These are phyloP conservation scores for Netelia virgata DNA, from an alignment of 2,888 invertebrate genomes.

Conservation along the genomic window DNA sequence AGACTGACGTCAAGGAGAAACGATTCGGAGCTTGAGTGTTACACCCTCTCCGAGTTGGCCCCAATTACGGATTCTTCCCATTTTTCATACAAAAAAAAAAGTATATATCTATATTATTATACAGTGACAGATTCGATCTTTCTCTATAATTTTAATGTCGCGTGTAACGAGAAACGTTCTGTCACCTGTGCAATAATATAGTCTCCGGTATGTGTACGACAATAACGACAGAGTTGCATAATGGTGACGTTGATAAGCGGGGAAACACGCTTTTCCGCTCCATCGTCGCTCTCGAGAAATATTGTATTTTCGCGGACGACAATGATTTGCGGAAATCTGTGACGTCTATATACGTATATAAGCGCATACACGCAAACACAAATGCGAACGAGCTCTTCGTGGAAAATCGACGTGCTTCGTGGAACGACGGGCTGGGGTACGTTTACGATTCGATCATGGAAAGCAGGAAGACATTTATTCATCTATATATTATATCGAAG, in stretches of 20 bases:
- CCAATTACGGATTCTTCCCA: slow-evolving; percentile 23
- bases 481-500: slow-evolving; percentile 40
- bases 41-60: not conserved
- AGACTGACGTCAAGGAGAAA: slow-evolving; percentile 55
- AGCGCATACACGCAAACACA: not conserved
- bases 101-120: slow-evolving; percentile 1
- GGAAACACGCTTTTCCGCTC: slow-evolving; percentile 56
- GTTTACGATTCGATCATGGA: slow-evolving; percentile 43
- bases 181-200: slow-evolving; percentile 22
- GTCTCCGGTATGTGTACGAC: slow-evolving; percentile 16
- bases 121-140: not conserved
- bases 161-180: slow-evolving; percentile 25
- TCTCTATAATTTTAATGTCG: not conserved
- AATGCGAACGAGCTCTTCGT: slow-evolving; percentile 20
- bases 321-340: slow-evolving; percentile 58
- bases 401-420: slow-evolving; percentile 42
- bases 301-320: slow-evolving; percentile 53
- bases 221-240: slow-evolving; percentile 31
- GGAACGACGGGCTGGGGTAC: slow-evolving; percentile 17
- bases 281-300: slow-evolving; percentile 49
- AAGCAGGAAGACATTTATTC: slow-evolving; percentile 6
- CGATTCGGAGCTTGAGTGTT: slow-evolving; percentile 21
- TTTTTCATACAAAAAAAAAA: not conserved
- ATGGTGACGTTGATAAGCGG: slow-evolving; percentile 56
- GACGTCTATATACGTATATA: slow-evolving; percentile 13